Base-by-base conservation (phyloP, 2,888 invertebrate species). In the Sesia apiformis region DNA sequence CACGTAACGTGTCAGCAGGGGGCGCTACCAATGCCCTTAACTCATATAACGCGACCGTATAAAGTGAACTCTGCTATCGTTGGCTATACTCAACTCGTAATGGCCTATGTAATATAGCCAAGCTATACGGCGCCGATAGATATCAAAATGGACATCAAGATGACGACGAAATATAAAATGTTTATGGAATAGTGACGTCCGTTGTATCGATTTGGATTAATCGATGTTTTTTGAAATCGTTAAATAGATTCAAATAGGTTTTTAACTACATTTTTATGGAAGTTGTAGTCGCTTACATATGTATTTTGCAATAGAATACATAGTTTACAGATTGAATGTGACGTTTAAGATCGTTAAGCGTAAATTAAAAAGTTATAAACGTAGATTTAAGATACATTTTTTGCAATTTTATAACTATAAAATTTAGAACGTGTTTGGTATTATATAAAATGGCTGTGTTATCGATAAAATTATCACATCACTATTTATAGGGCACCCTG, bases 1-100 rank as follows among this genome's bases (percentile, higher is more conserved):
- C 76, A 74, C 78, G 79, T 85, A 80, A 75, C 81, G 66, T 61
- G 65, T 53, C 85, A 67, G 79, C 83, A 70, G 86, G 88, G 78
- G 86, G 80, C 75, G 86, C 88, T 87, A 88, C 88, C 67, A 84
- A 76, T 63, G 72, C 70, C 67, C 68, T 66, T 76, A 77, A 77
- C 78, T 78, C 77, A 52, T 52, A 8, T n/a, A 7, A n/a, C 52
- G 23, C 50, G 50, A 39, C 50, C 8, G 4, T 39, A 38, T 39
- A 46, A 46, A 8, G 46, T 46, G 23, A 46, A 46, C 46, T 8
- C 46, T 8, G 8, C 4, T 7, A 58, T 66, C 75, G 73, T 80
- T 78, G 76, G 74, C 80, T 71, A 76, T 42, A 23, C 23, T 23
- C 23, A 6, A 42, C 67, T 65, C 66, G 72, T 80, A 79, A 81